These are phyloP conservation scores for Bombus balteatus DNA, from an alignment of 1,140 invertebrate species.

Conservation along the genomic window DNA sequence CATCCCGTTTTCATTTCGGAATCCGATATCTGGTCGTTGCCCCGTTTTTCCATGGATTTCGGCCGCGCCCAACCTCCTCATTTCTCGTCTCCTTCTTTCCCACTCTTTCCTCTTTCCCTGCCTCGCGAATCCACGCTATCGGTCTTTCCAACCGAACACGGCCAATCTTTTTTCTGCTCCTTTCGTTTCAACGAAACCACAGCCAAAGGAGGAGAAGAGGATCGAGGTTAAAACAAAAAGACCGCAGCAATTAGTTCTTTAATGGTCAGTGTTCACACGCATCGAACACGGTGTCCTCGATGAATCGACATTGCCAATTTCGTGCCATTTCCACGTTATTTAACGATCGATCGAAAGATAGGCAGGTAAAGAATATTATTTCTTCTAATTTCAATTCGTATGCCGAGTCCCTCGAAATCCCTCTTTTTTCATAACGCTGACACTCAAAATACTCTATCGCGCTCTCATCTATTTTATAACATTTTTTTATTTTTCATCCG, in stretches of 20 bases:
- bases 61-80: constrained; percentile 21
- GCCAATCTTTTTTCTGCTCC: constrained; percentile 27
- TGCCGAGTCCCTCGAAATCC: no score
- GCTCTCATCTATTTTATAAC: no score
- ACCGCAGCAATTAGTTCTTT: constrained; percentile 2
- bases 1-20: constrained; percentile 55
- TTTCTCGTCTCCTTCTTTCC: constrained; percentile 4
- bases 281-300: neutral
- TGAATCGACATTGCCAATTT: neutral
- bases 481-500: no score
- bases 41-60: constrained; percentile 53
- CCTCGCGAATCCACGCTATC: constrained; percentile 25
- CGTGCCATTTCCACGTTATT: neutral
- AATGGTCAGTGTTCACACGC: neutral
- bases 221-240: neutral
- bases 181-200: neutral
- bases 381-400: no score
- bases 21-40: constrained; percentile 60
- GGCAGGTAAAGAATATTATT: no score
- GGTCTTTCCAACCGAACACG: constrained; percentile 7
- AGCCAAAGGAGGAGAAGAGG: no score
- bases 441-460: no score
- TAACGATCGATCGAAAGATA: neutral
- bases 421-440: no score
- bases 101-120: neutral